Conservation (phyloP, 1,140 invertebrate species). For the Nephila pilipes region DNA sequence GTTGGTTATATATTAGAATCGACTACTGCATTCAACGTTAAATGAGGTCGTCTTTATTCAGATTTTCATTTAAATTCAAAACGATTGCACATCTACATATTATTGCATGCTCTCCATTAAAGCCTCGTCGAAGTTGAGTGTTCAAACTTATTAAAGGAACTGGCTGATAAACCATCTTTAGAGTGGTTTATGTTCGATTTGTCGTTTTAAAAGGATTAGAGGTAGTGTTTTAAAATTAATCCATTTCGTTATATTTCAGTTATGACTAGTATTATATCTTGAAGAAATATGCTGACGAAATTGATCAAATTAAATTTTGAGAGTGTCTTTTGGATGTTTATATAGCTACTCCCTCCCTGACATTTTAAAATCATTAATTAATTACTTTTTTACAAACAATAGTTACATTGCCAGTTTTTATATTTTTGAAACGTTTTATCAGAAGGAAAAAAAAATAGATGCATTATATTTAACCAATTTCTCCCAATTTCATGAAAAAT, state of each 20-base stretch:
- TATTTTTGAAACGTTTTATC: no score
- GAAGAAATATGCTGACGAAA: no score
- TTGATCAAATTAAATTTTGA: no score
- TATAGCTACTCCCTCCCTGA: no score
- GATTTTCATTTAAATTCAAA: background rate
- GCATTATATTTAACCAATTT: no score
- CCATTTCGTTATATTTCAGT: background rate
- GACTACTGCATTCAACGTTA: background rate
- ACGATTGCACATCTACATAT: slow-evolving; percentile 4
- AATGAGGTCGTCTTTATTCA: background rate
- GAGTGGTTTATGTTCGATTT: background rate
- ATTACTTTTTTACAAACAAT: no score
- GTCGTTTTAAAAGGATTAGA: background rate
- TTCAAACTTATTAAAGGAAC: background rate
- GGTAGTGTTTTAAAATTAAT: background rate
- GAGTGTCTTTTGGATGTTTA: no score
- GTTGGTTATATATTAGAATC: background rate
- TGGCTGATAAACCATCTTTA: background rate
- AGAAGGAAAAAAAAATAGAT: no score
- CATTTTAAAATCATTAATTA: no score
- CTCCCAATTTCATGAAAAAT: no score
- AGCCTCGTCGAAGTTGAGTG: background rate
- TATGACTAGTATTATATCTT: no score
- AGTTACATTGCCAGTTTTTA: no score
- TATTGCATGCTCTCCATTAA: background rate